Conservation (phyloP, 1,140 invertebrate species). For the Andricus grossulariae region DNA sequence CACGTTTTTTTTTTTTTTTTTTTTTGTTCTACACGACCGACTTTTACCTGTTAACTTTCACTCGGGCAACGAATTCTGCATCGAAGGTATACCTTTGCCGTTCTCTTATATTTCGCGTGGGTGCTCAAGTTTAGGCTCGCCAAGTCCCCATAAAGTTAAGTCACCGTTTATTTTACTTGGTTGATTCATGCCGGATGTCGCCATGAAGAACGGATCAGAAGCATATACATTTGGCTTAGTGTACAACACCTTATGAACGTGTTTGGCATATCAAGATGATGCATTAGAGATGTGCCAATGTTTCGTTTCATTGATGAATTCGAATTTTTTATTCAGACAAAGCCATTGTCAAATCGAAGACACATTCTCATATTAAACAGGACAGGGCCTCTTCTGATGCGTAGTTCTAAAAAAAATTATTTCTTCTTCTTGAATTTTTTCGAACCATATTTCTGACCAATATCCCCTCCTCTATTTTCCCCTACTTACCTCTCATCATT, state of each 20-base stretch:
- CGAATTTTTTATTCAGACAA: background rate
- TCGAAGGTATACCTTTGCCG: constrained; percentile 42
- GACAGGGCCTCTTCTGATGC: too few relatives aligned
- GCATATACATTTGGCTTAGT: background rate
- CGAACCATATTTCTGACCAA: too few relatives aligned
- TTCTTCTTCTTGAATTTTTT: too few relatives aligned
- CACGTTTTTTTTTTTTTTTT: too few relatives aligned
- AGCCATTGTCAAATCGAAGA: background rate
- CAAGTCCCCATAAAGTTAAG: constrained; percentile 37
- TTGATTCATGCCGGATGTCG: constrained; percentile 68
- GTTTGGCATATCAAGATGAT: constrained; percentile 5
- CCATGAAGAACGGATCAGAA: constrained; percentile 46
- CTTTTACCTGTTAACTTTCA: constrained; percentile 55
- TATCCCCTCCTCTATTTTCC: too few relatives aligned
- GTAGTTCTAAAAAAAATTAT: too few relatives aligned
- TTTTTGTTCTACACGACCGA: background rate
- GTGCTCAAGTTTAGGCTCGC: constrained; percentile 52
- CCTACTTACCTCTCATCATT: too few relatives aligned
- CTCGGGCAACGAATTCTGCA: constrained; percentile 54
- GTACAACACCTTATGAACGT: constrained; percentile 12
- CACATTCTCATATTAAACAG: background rate
- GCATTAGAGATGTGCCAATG: background rate
- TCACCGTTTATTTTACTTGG: constrained; percentile 50
- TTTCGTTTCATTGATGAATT: constrained; percentile 26
- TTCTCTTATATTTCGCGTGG: constrained; percentile 56